These are phyloP conservation scores for Holcopasites calliopsidis DNA, from an alignment of 1,140 invertebrate genomes.

Conservation along the genomic window DNA sequence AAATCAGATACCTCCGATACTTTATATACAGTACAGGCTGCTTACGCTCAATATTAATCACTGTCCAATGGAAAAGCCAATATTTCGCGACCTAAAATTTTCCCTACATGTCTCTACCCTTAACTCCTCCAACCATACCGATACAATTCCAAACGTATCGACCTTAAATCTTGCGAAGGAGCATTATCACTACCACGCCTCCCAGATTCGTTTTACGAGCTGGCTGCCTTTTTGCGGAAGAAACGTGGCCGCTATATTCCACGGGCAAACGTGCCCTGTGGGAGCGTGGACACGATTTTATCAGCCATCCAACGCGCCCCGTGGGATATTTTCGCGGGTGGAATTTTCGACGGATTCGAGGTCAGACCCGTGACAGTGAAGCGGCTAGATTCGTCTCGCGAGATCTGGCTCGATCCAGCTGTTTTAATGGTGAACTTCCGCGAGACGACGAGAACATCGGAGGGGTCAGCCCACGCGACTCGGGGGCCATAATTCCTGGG, in stretches of 20 bases:
- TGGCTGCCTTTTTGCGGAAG: not conserved
- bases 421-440: constrained; percentile 65
- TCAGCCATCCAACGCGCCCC: not conserved
- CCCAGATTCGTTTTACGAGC: not conserved
- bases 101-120: no score
- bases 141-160: not conserved
- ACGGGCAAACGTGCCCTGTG: not conserved
- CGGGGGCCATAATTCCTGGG: constrained; percentile 48
- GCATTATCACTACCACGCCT: not conserved
- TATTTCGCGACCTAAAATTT: not conserved
- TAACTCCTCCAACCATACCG: not conserved
- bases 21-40: no score
- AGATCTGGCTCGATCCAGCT: constrained; percentile 49
- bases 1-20: no score
- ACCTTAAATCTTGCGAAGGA: not conserved
- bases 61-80: not conserved
- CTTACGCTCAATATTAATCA: no score
- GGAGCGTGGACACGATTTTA: not conserved
- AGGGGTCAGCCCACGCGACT: constrained; percentile 57
- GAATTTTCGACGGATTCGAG: constrained; percentile 14
- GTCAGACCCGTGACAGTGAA: constrained; percentile 42
- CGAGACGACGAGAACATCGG: constrained; percentile 40
- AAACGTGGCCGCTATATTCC: not conserved
- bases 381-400: constrained; percentile 40
- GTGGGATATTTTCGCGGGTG: not conserved